Percentiles rank a stretch among this genome's conserved stretches.
These are phyloP conservation scores for Pangasius djambal DNA, from an alignment of 2,797 vertebrate species.

Conservation along the genomic window DNA sequence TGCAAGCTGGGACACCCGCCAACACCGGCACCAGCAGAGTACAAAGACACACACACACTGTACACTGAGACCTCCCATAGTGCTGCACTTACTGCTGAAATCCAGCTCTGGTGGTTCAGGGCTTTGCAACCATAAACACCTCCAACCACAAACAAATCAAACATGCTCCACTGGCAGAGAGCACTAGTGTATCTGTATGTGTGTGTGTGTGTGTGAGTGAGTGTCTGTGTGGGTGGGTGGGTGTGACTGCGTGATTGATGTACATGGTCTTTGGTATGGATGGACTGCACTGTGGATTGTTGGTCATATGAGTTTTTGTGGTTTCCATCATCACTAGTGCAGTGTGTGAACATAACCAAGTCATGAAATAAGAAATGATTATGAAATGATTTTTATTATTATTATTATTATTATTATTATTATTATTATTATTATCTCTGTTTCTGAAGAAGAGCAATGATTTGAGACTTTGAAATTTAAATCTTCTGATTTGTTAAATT, in stretches of 20 bases:
- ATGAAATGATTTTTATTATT: neutral
- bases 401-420: neutral
- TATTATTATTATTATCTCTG: too few species aligned
- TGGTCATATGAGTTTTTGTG: neutral
- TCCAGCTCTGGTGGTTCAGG: slow-evolving; percentile 46
- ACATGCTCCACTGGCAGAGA: slow-evolving; percentile 33
- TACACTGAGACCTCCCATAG: slow-evolving; percentile 43
- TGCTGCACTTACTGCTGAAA: slow-evolving; percentile 41
- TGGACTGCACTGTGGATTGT: slow-evolving; percentile 30
- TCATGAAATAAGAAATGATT: neutral
- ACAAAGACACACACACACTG: slow-evolving; percentile 34
- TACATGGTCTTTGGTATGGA: slow-evolving; percentile 22
- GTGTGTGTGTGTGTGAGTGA: neutral
- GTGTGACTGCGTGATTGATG: neutral
- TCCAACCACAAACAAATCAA: slow-evolving; percentile 55
- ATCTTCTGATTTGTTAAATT: neutral
- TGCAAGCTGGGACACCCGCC: slow-evolving; percentile 42
- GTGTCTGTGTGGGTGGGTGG: neutral
- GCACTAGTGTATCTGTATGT: neutral
- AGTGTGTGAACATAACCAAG: neutral
- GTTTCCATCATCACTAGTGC: slow-evolving; percentile 9
- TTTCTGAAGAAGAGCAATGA: too few species aligned
- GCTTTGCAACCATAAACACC: slow-evolving; percentile 55
- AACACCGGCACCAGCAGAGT: slow-evolving; percentile 42
- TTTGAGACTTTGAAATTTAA: neutral